A percentile compares a stretch with the other conserved stretches of the same genome.
phyloP scores from a whole-genome alignment of 2,797 vertebrate species.

The Notolabrus celidotus region DNA sequence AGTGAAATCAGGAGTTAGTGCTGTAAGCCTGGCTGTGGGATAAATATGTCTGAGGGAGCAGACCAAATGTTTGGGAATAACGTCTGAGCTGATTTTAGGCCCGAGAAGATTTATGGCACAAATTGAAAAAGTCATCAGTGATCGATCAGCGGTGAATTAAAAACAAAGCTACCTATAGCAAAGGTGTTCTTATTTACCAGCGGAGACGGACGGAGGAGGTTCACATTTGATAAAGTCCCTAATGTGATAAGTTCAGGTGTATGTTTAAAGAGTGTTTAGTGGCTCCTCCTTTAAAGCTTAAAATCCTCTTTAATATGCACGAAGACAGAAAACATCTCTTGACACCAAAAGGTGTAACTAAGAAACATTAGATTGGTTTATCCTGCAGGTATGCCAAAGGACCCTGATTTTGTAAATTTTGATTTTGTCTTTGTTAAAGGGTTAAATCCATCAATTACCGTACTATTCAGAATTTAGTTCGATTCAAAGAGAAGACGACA shows the following conservation, averaged over 20 bases:
- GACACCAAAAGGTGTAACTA: no score
- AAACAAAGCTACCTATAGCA: conserved; percentile 26
- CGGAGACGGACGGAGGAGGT: background rate
- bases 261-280: background rate
- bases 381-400: no score
- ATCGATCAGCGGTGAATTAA: conserved; percentile 49
- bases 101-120: conserved; percentile 27
- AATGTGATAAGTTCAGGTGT: background rate
- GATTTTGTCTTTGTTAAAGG: no score
- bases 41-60: conserved; percentile 77
- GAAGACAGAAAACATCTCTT: no score
- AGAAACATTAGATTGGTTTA: no score
- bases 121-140: conserved; percentile 45
- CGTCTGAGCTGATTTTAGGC: conserved; percentile 31
- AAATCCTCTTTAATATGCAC: no score
- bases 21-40: conserved; percentile 69
- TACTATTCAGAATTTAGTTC: no score
- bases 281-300: no score
- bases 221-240: background rate
- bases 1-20: conserved; percentile 80
- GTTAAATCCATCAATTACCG: no score
- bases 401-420: no score
- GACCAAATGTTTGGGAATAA: conserved; percentile 60
- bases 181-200: conserved; percentile 1
- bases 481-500: no score